Percentiles rank a stretch among this genome's conserved stretches.
These are phyloP conservation scores for Trachelus stipa DNA, from an alignment of 2,888 invertebrate genomes.

Conservation along the genomic window DNA sequence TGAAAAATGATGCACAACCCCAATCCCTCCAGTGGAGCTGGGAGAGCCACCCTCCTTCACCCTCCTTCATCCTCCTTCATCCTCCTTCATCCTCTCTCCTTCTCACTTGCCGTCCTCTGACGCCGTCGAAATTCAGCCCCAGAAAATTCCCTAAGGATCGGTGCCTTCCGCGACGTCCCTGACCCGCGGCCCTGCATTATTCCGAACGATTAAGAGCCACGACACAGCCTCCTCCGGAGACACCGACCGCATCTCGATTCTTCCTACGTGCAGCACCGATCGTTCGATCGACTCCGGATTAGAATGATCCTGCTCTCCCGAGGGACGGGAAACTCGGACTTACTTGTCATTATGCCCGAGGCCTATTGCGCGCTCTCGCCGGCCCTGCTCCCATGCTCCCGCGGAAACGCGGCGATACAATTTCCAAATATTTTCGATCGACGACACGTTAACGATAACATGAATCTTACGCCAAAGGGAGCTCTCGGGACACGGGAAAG, in stretches of 20 bases:
- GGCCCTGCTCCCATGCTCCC: background rate
- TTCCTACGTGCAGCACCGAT: background rate
- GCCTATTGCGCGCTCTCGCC: background rate
- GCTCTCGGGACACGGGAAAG: too few species aligned
- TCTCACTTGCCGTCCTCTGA: slow-evolving; percentile 9
- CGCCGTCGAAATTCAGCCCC: slow-evolving; percentile 30
- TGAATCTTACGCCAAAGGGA: background rate
- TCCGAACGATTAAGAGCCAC: slow-evolving; percentile 52
- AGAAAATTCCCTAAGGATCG: slow-evolving; percentile 55
- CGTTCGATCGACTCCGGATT: background rate
- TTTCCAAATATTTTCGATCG: background rate
- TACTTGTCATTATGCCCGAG: background rate
- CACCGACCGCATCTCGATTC: background rate
- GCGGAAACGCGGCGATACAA: background rate
- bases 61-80: slow-evolving; percentile 26
- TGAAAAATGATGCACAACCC: slow-evolving; percentile 66
- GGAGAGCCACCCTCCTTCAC: background rate
- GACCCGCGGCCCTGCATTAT: slow-evolving; percentile 47
- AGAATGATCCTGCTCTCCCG: background rate
- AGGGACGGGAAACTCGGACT: background rate
- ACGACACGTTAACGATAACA: background rate
- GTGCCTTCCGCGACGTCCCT: background rate
- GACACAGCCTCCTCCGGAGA: background rate
- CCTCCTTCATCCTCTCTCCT: slow-evolving; percentile 9
- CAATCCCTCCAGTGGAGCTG: slow-evolving; percentile 44